Evolutionary conservation across 2,113 vertebrate species (phyloP).

Genomic region (Lipophrys pholis): DNA sequence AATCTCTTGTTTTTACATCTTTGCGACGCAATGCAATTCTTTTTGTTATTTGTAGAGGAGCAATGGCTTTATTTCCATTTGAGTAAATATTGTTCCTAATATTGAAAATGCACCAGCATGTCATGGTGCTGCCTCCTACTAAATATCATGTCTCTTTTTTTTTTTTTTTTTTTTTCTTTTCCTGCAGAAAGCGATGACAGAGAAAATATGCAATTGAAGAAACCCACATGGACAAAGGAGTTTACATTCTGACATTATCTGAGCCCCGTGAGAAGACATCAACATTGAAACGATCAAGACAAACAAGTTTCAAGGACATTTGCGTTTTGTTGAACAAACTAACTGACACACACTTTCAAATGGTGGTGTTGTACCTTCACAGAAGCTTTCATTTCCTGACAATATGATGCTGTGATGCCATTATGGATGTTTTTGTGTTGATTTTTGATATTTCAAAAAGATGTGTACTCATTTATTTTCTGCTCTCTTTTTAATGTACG

Average conservation of each 20-base stretch:
- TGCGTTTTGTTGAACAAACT: constrained; percentile 26
- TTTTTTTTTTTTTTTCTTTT: constrained; percentile 31
- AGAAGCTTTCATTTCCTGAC: constrained; percentile 18
- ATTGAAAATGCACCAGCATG: neutral
- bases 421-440: constrained; percentile 33
- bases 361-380: constrained; percentile 12
- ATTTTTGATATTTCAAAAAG: constrained; percentile 22
- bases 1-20: constrained; percentile 25
- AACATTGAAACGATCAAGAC: constrained; percentile 51
- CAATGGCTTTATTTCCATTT: constrained; percentile 4
- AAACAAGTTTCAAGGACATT: constrained; percentile 30
- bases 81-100: constrained; percentile 3
- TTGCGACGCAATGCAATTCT: neutral
- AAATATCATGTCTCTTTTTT: neutral
- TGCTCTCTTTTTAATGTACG: constrained; percentile 37
- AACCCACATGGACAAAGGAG: constrained; percentile 66
- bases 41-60: constrained; percentile 14
- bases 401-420: constrained; percentile 28
- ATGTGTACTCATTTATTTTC: neutral
- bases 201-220: constrained; percentile 92
- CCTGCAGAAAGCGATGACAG: constrained; percentile 92
- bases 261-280: constrained; percentile 64
- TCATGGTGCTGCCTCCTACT: neutral
- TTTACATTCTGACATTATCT: constrained; percentile 66
- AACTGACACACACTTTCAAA: constrained; percentile 23